These are phyloP conservation scores for Grapholita molesta DNA, from an alignment of 1,140 invertebrate genomes.

Conservation along the genomic window DNA sequence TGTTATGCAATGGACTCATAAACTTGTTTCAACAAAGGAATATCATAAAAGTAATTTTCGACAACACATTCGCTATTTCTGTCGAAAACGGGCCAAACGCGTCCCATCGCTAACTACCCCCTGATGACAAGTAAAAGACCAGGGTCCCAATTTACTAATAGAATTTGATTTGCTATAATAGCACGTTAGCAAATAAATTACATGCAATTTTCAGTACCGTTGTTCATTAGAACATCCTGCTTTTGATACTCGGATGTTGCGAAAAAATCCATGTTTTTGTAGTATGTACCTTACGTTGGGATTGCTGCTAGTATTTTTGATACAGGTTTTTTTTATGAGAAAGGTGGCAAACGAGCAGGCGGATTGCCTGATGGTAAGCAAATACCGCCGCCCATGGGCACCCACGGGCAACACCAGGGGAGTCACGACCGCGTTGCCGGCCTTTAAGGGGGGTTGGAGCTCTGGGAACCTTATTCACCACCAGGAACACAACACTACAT, in stretches of 20 bases:
- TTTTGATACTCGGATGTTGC: not conserved
- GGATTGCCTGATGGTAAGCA: no score
- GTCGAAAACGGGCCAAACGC: not conserved
- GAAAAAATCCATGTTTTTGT: no score
- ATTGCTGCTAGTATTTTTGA: no score
- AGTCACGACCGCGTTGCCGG: no score
- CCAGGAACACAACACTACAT: no score
- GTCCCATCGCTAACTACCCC: not conserved
- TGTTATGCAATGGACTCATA: not conserved
- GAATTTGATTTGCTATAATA: conserved; percentile 12
- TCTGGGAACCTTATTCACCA: no score
- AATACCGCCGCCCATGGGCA: no score
- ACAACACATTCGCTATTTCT: not conserved
- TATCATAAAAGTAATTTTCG: not conserved
- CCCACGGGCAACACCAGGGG: no score
- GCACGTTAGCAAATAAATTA: not conserved
- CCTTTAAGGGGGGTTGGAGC: no score
- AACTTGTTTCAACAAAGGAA: not conserved
- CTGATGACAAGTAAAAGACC: not conserved
- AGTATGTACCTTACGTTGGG: no score
- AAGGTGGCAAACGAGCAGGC: no score
- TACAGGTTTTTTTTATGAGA: no score
- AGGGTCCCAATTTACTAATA: conserved; percentile 6
- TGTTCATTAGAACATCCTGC: conserved; percentile 13
- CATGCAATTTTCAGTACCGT: not conserved